A percentile compares a stretch with the other conserved stretches of the same genome.
These are phyloP conservation scores for Mantis religiosa DNA, from an alignment of 2,888 invertebrate species.

Conservation along the genomic window DNA sequence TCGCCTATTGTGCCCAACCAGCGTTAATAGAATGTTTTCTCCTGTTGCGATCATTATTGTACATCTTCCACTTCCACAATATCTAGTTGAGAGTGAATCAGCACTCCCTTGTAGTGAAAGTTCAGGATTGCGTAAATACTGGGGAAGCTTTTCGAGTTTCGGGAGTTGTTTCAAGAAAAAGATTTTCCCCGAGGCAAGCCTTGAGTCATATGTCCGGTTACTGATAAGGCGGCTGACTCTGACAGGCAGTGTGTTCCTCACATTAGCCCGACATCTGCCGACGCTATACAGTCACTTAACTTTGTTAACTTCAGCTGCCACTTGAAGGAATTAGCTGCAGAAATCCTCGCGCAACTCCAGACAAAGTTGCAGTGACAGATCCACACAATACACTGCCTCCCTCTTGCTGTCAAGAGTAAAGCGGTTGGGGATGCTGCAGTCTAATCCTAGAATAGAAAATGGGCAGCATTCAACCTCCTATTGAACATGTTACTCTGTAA, in stretches of 20 bases:
- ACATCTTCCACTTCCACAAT: too few relatives aligned
- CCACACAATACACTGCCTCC: not conserved
- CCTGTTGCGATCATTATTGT: too few relatives aligned
- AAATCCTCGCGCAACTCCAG: not conserved
- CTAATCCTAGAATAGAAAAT: too few relatives aligned
- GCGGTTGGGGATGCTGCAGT: not conserved
- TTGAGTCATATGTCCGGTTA: not conserved
- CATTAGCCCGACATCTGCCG: not conserved
- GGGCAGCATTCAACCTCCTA: too few relatives aligned
- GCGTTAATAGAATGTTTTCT: too few relatives aligned
- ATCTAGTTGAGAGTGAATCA: not conserved
- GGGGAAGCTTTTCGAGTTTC: not conserved
- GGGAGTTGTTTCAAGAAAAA: not conserved
- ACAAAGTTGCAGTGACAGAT: conserved; percentile 7
- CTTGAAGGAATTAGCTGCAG: not conserved
- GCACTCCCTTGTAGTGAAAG: not conserved
- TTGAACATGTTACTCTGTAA: too few relatives aligned
- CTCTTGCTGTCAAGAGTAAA: not conserved
- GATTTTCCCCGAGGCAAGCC: not conserved
- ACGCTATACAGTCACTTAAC: not conserved
- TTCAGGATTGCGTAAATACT: not conserved
- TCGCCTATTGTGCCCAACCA: too few relatives aligned
- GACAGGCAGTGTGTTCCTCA: not conserved
- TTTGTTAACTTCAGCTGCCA: not conserved
- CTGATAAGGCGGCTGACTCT: not conserved